phyloP scores from a whole-genome alignment of 1,140 invertebrate genomes.

The Cyrtorhinus lividipennis region DNA sequence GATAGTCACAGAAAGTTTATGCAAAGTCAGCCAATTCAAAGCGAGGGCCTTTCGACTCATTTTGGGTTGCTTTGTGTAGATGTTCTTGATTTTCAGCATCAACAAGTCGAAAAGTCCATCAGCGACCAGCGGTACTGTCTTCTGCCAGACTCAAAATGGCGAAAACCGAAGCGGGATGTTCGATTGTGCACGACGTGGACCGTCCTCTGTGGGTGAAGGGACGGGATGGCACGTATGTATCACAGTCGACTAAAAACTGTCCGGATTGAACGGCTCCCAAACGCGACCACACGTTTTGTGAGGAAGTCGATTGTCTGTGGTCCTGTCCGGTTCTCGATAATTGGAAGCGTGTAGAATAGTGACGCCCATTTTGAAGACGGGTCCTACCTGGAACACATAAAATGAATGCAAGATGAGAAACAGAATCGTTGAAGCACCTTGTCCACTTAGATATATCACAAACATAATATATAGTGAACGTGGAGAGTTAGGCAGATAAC shows the following conservation, averaged over 20 bases:
- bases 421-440: background rate
- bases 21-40: slow-evolving; percentile 88
- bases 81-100: slow-evolving; percentile 72
- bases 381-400: slow-evolving; percentile 22
- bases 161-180: slow-evolving; percentile 88
- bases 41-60: slow-evolving; percentile 81
- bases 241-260: slow-evolving; percentile 86
- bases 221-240: slow-evolving; percentile 68
- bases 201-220: slow-evolving; percentile 41
- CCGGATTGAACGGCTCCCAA: slow-evolving; percentile 74
- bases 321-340: slow-evolving; percentile 71
- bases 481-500: too few species aligned
- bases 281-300: slow-evolving; percentile 65
- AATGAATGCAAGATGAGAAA: background rate
- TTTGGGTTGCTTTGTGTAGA: slow-evolving; percentile 69
- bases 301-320: slow-evolving; percentile 71
- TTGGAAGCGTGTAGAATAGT: slow-evolving; percentile 55
- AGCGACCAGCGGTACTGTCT: slow-evolving; percentile 71
- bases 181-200: slow-evolving; percentile 85
- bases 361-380: too few species aligned
- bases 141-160: slow-evolving; percentile 76
- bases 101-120: slow-evolving; percentile 82
- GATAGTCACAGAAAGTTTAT: slow-evolving; percentile 84
- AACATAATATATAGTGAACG: too few species aligned
- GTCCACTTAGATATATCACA: too few species aligned